Percentiles rank a stretch among this genome's conserved stretches.
Evolutionary conservation across 2,113 vertebrate species (phyloP).

Genomic region (Periophthalmodon schlosseri): DNA sequence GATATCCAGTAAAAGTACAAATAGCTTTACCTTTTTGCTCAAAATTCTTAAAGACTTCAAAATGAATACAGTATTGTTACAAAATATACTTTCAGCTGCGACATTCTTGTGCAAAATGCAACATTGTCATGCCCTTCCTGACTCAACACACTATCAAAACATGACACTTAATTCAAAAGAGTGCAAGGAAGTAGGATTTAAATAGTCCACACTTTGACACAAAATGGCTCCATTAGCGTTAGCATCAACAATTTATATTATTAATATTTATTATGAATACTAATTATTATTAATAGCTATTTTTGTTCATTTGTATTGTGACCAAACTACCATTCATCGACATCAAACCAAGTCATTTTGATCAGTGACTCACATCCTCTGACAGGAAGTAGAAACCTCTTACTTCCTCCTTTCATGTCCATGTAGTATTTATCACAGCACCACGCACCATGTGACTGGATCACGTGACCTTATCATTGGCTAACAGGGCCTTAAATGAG

Average conservation of each 20-base stretch:
- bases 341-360: conserved; percentile 14
- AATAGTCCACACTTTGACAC: neutral
- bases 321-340: neutral
- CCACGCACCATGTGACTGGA: neutral
- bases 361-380: conserved; percentile 16
- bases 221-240: neutral
- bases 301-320: neutral
- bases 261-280: no score
- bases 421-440: neutral
- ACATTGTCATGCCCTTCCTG: no score
- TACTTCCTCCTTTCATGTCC: conserved; percentile 42
- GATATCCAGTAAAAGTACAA: no score
- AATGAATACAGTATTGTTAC: no score
- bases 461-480: neutral
- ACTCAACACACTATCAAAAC: no score
- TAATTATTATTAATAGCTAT: no score
- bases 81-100: no score
- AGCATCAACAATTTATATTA: neutral
- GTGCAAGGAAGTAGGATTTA: no score
- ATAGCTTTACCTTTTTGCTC: no score
- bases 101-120: no score
- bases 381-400: conserved; percentile 18
- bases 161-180: no score
- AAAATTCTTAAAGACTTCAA: no score
- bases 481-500: neutral